Evolutionary conservation across 2,797 vertebrate species (phyloP), one percentile per base, ranked within the genome.

Genomic region (Lepus oiostolus): DNA sequence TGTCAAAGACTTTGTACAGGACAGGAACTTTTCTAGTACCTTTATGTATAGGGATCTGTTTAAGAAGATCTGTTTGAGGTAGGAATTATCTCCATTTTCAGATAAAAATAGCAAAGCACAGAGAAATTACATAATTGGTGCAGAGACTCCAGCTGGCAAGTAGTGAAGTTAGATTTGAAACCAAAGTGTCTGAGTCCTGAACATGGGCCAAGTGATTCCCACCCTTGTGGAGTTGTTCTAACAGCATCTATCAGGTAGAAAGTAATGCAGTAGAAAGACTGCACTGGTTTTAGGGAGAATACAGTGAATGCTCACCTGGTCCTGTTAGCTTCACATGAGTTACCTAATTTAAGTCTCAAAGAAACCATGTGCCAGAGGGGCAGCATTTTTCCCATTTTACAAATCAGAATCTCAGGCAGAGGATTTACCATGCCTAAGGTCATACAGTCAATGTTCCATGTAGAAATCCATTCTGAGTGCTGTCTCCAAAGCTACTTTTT

Each of bases 401-500:
- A 74, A 75, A 72, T 83, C 60, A 91, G 60, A 12, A 32, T 63
- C 42, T 70, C 24, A 72, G 52, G n/a, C 42, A 6, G 21, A 4
- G 10, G 28, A 7, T 82, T 76, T 17, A 77, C 32, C 7, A 86
- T 83, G 10, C 19, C 71, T 72, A 80, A 81, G 72, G 68, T 87
- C 84, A 63, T 38, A 42, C 19, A 30, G n/a, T 72, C 50, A 3
- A 0, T 72, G 11, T 47, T 90, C 47, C 60, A 8, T 2, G 7
- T 84, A 35, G 58, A 81, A 86, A 89, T 35, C 28, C 2, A 72
- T 84, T 68, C 24, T 28, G 47, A 88, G 8, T 28, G 89, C 76
- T 86, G 19, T 70, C 8, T 52, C 21, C 67, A 90, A 93, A 92
- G 62, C 22, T 35, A 87, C 22, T 42, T 91, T 91, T 84, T 60